Percentiles rank a stretch among this genome's conserved stretches.
Evolutionary conservation across 1,140 invertebrate genomes (phyloP).

Genomic region (Schlechtendalia chinensis): DNA sequence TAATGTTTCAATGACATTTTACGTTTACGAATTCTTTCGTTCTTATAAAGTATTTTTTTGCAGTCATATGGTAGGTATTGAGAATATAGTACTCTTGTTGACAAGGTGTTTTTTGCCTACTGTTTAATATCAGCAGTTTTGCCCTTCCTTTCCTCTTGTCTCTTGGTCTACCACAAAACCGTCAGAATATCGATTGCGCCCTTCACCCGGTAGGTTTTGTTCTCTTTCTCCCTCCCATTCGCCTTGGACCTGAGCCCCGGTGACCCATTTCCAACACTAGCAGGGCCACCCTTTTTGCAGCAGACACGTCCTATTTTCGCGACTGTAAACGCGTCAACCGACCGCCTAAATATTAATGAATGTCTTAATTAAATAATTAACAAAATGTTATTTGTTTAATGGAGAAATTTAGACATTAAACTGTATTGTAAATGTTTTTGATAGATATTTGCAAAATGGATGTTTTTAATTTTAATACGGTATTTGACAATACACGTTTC

Average conservation of each 20-base stretch:
- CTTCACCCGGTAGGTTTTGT: conserved; percentile 45
- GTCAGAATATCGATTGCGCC: conserved; percentile 43
- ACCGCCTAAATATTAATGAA: not conserved
- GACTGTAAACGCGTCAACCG: not conserved
- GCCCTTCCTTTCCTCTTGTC: conserved; percentile 1
- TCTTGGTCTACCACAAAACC: conserved; percentile 30
- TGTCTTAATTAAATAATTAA: not conserved
- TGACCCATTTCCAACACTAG: conserved; percentile 32
- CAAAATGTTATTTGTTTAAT: not conserved
- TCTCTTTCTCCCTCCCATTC: conserved; percentile 5
- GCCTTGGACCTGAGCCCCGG: conserved; percentile 24
- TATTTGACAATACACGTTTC: not conserved
- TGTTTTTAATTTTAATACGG: not conserved
- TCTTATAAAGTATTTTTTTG: not conserved
- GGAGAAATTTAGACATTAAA: not conserved
- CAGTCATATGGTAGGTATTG: not conserved
- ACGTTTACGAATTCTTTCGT: not conserved
- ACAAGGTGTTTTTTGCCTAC: conserved; percentile 5
- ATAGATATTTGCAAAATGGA: not conserved
- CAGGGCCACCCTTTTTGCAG: conserved; percentile 20
- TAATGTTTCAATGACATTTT: not conserved
- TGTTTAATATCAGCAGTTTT: conserved; percentile 38
- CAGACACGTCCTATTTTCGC: not conserved
- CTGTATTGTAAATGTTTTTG: too few species aligned
- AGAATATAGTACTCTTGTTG: not conserved